Evolutionary conservation across 1,140 invertebrate genomes (phyloP).

Genomic region (Dendroctonus ponderosae): DNA sequence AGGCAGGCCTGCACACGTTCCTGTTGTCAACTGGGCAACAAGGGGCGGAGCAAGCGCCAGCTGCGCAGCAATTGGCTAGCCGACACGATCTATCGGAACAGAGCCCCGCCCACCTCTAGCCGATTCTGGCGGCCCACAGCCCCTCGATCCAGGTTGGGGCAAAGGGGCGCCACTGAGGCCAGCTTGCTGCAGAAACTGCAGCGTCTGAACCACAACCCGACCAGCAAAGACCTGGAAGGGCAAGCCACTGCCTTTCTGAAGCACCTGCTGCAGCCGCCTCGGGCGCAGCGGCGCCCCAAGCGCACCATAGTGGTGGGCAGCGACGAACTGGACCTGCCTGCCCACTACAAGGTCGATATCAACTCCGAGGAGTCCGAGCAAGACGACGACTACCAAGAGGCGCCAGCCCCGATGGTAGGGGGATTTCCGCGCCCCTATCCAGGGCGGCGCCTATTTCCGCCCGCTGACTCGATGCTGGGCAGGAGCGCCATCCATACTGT

Average conservation of each 20-base stretch:
- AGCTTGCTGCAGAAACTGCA: slow-evolving; percentile 30
- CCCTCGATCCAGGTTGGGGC: neutral
- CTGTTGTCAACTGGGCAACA: neutral
- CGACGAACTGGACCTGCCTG: slow-evolving; percentile 29
- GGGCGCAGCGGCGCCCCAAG: slow-evolving; percentile 3
- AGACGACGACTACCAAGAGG: slow-evolving; percentile 6
- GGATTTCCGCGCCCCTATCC: neutral
- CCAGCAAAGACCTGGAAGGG: slow-evolving; percentile 15
- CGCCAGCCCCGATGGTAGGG: neutral
- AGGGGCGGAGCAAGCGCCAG: slow-evolving; percentile 6
- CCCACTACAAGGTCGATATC: slow-evolving; percentile 29
- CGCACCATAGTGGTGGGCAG: slow-evolving; percentile 32
- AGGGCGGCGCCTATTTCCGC: neutral
- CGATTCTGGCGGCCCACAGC: neutral
- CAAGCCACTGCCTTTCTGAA: slow-evolving; percentile 26
- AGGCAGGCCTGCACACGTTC: neutral
- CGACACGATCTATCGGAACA: too few species aligned
- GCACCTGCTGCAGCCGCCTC: slow-evolving; percentile 7
- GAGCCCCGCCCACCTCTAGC: too few species aligned
- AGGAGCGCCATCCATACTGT: slow-evolving; percentile 29
- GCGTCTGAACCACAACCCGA: slow-evolving; percentile 27
- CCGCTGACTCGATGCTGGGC: slow-evolving; percentile 4
- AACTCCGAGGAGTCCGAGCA: slow-evolving; percentile 3
- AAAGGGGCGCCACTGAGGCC: slow-evolving; percentile 8
- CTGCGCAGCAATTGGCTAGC: neutral